Evolutionary conservation across 2,113 vertebrate genomes (phyloP).

Genomic region (Rutilus rutilus): DNA sequence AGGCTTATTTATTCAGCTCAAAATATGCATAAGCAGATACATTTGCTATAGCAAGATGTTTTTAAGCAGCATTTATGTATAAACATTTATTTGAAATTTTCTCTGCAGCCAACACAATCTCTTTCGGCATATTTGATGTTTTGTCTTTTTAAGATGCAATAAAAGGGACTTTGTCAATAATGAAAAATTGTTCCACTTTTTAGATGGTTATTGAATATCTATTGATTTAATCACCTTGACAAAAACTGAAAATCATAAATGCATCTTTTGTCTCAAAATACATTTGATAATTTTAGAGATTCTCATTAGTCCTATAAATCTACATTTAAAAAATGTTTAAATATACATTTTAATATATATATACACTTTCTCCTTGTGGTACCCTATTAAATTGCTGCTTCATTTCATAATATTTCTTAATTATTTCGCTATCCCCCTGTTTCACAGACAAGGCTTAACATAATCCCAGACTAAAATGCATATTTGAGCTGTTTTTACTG

Average conservation of each 20-base stretch:
- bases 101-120: not conserved
- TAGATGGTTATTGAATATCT: too few relatives aligned
- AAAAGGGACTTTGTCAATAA: not conserved
- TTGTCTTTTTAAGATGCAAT: not conserved
- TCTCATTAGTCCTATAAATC: not conserved
- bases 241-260: too few relatives aligned
- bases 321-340: not conserved
- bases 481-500: too few relatives aligned
- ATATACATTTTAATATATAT: not conserved
- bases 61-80: not conserved
- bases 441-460: too few relatives aligned
- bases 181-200: too few relatives aligned
- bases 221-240: too few relatives aligned
- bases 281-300: not conserved
- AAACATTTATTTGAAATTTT: not conserved
- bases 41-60: not conserved
- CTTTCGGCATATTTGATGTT: not conserved
- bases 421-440: slow-evolving; percentile 24
- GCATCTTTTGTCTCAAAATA: too few relatives aligned
- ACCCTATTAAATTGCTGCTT: slow-evolving; percentile 26
- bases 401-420: slow-evolving; percentile 41
- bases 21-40: not conserved
- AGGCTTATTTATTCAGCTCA: not conserved
- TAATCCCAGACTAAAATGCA: too few relatives aligned
- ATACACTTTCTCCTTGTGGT: not conserved